Conservation (phyloP, 2,113 vertebrate genomes). For the Xenopus laevis region DNA sequence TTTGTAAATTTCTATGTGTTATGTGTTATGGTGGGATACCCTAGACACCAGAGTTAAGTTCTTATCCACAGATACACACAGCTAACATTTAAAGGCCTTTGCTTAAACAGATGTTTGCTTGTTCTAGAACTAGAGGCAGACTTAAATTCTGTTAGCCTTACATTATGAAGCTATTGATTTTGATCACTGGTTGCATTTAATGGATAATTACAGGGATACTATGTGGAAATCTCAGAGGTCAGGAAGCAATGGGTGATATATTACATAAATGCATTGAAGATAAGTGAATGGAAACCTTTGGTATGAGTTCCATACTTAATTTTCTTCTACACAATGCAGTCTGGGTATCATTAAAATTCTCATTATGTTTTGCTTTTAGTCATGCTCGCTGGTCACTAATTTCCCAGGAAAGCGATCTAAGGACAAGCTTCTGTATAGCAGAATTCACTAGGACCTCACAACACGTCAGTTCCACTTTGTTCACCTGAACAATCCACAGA, state of each 20-base stretch:
- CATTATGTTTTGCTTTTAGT: background rate
- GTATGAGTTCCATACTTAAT: background rate
- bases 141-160: background rate
- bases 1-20: no score
- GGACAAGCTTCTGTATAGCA: background rate
- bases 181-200: background rate
- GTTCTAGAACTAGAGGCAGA: no score
- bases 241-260: slow-evolving; percentile 18
- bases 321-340: background rate
- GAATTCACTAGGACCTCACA: slow-evolving; percentile 1
- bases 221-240: slow-evolving; percentile 1
- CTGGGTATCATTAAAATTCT: slow-evolving; percentile 9
- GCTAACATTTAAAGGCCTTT: background rate
- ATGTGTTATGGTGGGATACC: no score
- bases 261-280: background rate
- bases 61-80: background rate
- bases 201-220: background rate
- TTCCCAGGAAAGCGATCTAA: slow-evolving; percentile 9
- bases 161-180: slow-evolving; percentile 2
- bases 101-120: no score
- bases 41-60: no score
- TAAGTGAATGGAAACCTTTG: background rate
- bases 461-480: slow-evolving; percentile 15
- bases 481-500: slow-evolving; percentile 10
- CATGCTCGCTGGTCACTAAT: slow-evolving; percentile 11